Evolutionary conservation across 2,888 invertebrate genomes (phyloP).

Genomic region (Ephialtes manifestator): DNA sequence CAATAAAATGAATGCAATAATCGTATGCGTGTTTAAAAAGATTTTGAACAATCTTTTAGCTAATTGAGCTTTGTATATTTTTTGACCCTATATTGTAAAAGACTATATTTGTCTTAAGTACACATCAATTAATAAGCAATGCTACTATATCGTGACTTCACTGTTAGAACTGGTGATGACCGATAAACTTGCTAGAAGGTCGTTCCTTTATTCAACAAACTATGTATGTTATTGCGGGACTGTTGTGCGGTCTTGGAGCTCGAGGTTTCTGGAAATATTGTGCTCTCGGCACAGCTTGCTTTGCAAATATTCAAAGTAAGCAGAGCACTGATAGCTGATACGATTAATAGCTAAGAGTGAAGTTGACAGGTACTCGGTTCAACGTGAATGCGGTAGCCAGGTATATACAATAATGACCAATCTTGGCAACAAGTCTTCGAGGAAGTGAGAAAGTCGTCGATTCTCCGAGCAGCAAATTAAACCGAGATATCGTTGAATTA

Average conservation of each 20-base stretch:
- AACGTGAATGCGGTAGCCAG: background rate
- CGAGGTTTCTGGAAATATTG: constrained; percentile 57
- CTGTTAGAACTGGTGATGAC: constrained; percentile 46
- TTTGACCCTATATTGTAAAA: too few relatives aligned
- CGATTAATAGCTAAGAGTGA: background rate
- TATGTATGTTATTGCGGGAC: constrained; percentile 36
- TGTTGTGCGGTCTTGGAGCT: constrained; percentile 5
- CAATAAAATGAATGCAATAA: too few relatives aligned
- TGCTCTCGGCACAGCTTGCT: constrained; percentile 23
- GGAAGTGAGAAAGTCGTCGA: constrained; percentile 10
- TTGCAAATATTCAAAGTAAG: constrained; percentile 40
- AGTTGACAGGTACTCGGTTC: background rate
- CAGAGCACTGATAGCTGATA: constrained; percentile 31
- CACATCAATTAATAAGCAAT: constrained; percentile 4
- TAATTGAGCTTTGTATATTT: too few relatives aligned
- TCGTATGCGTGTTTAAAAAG: too few relatives aligned
- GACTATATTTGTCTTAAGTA: background rate
- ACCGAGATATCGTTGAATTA: constrained; percentile 33
- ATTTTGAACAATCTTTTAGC: too few relatives aligned
- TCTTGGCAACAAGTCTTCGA: background rate
- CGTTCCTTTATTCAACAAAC: constrained; percentile 61
- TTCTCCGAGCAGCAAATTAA: constrained; percentile 20
- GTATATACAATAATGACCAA: background rate
- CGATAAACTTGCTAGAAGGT: constrained; percentile 65
- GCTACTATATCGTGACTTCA: background rate